A percentile compares a stretch with the other conserved stretches of the same genome.
Evolutionary conservation across 1,140 invertebrate genomes (phyloP).

Genomic region (Drosophila serrata): DNA sequence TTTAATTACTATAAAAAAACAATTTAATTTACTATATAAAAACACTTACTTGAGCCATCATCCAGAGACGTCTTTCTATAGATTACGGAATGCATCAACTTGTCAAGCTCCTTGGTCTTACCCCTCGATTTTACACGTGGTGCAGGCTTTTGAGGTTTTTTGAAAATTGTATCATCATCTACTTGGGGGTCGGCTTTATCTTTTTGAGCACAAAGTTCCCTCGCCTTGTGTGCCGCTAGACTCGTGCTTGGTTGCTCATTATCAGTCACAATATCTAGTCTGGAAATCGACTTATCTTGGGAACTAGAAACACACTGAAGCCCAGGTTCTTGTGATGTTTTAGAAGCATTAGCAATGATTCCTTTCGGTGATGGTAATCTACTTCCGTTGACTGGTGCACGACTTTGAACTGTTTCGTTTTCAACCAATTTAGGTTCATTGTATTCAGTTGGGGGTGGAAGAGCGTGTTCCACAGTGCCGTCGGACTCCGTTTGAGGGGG

Average conservation of each 20-base stretch:
- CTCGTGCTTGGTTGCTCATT: slow-evolving; percentile 62
- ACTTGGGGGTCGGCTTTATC: neutral
- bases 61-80: neutral
- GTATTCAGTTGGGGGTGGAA: slow-evolving; percentile 7
- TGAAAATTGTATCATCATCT: slow-evolving; percentile 34
- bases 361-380: neutral
- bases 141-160: slow-evolving; percentile 50
- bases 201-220: neutral
- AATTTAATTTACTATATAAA: neutral
- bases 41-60: slow-evolving; percentile 39
- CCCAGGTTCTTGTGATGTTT: neutral
- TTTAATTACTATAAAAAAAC: no score
- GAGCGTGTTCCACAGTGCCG: neutral
- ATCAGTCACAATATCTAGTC: neutral
- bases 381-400: neutral
- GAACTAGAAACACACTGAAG: slow-evolving; percentile 1
- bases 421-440: neutral
- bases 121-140: slow-evolving; percentile 34
- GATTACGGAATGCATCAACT: slow-evolving; percentile 7
- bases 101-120: slow-evolving; percentile 3
- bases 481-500: neutral
- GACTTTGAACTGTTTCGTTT: neutral
- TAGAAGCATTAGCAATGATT: neutral
- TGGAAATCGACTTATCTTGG: neutral
- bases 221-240: slow-evolving; percentile 28